Evolutionary conservation across 2,888 invertebrate genomes (phyloP).

Genomic region (Eutolmus rufibarbis): DNA sequence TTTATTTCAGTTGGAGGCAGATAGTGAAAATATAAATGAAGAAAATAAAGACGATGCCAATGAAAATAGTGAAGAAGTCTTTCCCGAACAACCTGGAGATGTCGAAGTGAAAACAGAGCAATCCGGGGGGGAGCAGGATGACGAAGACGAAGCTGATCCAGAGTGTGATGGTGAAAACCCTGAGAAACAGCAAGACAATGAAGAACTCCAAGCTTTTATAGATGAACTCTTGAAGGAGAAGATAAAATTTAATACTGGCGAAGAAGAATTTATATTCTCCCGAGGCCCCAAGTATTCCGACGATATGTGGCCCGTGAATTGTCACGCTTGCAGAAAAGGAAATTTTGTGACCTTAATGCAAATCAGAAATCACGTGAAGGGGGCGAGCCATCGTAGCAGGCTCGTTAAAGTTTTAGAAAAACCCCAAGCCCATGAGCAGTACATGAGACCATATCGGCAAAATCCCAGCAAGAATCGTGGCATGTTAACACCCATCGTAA

Average conservation of each 20-base stretch:
- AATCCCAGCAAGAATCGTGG: not conserved
- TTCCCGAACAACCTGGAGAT: not conserved
- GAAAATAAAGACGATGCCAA: not conserved
- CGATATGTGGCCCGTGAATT: slow-evolving; percentile 45
- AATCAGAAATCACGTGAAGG: slow-evolving; percentile 38
- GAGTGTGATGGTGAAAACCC: not conserved
- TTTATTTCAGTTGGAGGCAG: not conserved
- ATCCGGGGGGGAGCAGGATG: not conserved
- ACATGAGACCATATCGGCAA: slow-evolving; percentile 40
- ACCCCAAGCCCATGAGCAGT: not conserved
- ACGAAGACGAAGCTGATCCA: not conserved
- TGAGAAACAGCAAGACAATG: not conserved
- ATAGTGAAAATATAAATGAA: not conserved
- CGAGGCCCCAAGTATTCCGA: slow-evolving; percentile 46
- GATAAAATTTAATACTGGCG: slow-evolving; percentile 40
- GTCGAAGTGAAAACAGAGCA: not conserved
- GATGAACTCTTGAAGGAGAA: slow-evolving; percentile 37
- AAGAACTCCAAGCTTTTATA: slow-evolving; percentile 12
- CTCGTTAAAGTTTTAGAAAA: not conserved
- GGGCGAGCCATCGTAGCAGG: not conserved
- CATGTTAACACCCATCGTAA: slow-evolving; percentile 39
- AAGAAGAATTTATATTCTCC: slow-evolving; percentile 40
- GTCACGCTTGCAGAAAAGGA: slow-evolving; percentile 44
- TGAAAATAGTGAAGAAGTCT: not conserved
- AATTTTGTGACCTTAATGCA: slow-evolving; percentile 35